A percentile compares a stretch with the other conserved stretches of the same genome.
Conservation (phyloP, 2,888 invertebrate genomes). For the Petrolisthes cinctipes region DNA sequence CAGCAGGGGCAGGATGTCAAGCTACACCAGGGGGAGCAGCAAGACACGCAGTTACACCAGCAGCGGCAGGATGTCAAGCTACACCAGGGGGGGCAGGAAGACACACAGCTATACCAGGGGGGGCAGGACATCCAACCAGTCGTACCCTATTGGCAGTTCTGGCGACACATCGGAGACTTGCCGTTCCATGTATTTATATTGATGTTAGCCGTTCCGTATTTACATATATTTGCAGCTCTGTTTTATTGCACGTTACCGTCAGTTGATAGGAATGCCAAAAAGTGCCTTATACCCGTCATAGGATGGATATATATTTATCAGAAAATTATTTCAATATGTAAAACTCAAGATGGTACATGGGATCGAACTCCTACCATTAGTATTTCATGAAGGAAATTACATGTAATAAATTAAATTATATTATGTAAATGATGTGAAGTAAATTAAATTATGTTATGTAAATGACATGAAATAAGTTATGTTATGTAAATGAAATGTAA, state of each 20-base stretch:
- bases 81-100: no score
- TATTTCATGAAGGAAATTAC: slow-evolving; percentile 34
- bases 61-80: no score
- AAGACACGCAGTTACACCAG: no score
- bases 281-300: slow-evolving; percentile 61
- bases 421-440: not conserved
- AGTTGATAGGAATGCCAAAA: slow-evolving; percentile 55
- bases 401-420: not conserved
- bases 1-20: no score
- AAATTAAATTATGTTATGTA: no score
- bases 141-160: slow-evolving; percentile 40
- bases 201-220: slow-evolving; percentile 45
- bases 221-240: slow-evolving; percentile 57
- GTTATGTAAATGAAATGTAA: not conserved
- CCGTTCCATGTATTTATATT: slow-evolving; percentile 47
- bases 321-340: slow-evolving; percentile 60
- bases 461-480: not conserved
- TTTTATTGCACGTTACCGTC: slow-evolving; percentile 59
- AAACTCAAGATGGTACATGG: slow-evolving; percentile 12
- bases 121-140: not conserved
- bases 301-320: slow-evolving; percentile 61
- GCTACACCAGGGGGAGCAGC: no score
- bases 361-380: slow-evolving; percentile 28
- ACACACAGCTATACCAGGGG: no score
- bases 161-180: slow-evolving; percentile 56